Conservation (phyloP, 2,888 invertebrate species). For the Apamea anceps region DNA sequence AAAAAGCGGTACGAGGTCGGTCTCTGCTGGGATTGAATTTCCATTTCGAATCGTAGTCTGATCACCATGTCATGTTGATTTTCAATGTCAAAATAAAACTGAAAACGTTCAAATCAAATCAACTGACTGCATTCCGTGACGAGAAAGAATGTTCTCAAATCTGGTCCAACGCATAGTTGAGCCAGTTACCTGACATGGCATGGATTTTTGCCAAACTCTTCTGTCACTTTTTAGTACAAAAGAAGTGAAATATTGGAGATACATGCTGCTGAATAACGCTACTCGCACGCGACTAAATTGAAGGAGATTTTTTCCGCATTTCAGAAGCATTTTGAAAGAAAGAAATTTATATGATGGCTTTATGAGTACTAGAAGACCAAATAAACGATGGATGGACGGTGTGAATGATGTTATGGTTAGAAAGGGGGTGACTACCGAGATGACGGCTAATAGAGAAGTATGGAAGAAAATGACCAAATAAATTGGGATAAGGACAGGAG, state of each 20-base stretch:
- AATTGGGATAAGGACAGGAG: no score
- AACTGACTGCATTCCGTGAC: not conserved
- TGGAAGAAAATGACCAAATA: no score
- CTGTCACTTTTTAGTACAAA: not conserved
- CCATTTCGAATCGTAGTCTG: not conserved
- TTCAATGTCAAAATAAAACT: not conserved
- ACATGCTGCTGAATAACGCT: not conserved
- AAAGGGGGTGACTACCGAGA: no score
- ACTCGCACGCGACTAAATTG: no score
- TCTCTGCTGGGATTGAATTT: not conserved
- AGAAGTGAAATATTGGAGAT: not conserved
- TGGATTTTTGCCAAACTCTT: not conserved
- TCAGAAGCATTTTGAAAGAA: not conserved
- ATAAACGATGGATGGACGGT: no score
- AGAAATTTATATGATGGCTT: no score
- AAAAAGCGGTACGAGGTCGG: not conserved
- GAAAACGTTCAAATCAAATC: not conserved
- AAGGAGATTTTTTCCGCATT: not conserved
- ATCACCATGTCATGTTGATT: not conserved
- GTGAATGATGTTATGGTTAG: no score
- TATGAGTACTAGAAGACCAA: no score
- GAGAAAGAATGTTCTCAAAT: not conserved
- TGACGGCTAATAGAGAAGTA: no score
- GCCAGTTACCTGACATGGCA: not conserved
- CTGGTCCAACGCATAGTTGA: not conserved